A percentile compares a stretch with the other conserved stretches of the same genome.
Evolutionary conservation across 2,113 vertebrate species (phyloP).

Genomic region (Amphilophus citrinellus): DNA sequence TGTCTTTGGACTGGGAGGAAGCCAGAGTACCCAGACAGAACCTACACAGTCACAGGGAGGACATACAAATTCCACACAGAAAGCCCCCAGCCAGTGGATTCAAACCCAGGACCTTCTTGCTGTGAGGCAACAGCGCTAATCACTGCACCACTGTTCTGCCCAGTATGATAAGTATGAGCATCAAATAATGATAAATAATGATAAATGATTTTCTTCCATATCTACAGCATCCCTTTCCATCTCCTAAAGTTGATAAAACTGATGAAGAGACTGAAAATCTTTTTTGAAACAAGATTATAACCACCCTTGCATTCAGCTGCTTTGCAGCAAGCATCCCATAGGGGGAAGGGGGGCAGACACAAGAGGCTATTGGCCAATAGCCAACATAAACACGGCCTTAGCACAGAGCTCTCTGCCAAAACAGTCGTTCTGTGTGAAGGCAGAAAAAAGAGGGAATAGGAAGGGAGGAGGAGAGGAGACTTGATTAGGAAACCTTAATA

Average conservation of each 20-base stretch:
- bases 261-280: slow-evolving; percentile 10
- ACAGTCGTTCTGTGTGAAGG: slow-evolving; percentile 64
- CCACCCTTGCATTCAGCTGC: slow-evolving; percentile 46
- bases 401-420: slow-evolving; percentile 67
- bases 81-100: too few relatives aligned
- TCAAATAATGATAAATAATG: too few relatives aligned
- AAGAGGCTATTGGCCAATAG: slow-evolving; percentile 61
- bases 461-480: slow-evolving; percentile 64
- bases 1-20: too few relatives aligned
- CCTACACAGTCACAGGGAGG: too few relatives aligned
- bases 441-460: slow-evolving; percentile 48
- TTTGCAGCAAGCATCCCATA: slow-evolving; percentile 56
- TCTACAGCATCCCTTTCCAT: neutral
- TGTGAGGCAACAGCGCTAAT: too few relatives aligned
- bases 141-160: too few relatives aligned
- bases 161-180: too few relatives aligned
- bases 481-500: slow-evolving; percentile 79
- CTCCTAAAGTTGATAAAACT: slow-evolving; percentile 13
- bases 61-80: too few relatives aligned
- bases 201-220: too few relatives aligned
- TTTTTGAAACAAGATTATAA: slow-evolving; percentile 40
- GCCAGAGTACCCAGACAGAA: too few relatives aligned
- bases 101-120: too few relatives aligned
- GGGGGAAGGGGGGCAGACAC: slow-evolving; percentile 60
- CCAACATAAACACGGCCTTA: slow-evolving; percentile 75